Conservation (phyloP, 1,140 invertebrate species). For the Latrodectus geometricus region DNA sequence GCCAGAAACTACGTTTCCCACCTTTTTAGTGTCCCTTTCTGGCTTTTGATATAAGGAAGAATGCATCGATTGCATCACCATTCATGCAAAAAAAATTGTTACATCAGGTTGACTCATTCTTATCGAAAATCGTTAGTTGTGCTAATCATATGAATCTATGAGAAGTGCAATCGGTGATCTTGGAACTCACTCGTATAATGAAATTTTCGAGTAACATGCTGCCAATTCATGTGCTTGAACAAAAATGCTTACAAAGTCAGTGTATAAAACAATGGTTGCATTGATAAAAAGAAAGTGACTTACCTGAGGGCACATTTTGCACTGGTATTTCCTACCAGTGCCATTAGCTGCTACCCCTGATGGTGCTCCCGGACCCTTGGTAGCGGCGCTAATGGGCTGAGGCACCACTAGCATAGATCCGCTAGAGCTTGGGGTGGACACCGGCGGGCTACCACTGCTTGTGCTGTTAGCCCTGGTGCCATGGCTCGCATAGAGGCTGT, state of each 20-base stretch:
- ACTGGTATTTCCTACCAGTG: conserved; percentile 83
- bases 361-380: conserved; percentile 67
- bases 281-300: conserved; percentile 67
- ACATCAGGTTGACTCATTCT: neutral
- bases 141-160: too few species aligned
- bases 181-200: too few species aligned
- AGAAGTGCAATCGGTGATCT: too few species aligned
- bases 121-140: too few species aligned
- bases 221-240: too few species aligned
- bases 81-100: neutral
- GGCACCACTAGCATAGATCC: conserved; percentile 85
- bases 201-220: too few species aligned
- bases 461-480: conserved; percentile 64
- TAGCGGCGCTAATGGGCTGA: conserved; percentile 87
- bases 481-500: conserved; percentile 63
- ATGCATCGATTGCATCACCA: neutral
- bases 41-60: neutral
- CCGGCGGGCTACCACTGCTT: conserved; percentile 63
- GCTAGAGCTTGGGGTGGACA: conserved; percentile 67
- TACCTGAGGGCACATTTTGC: conserved; percentile 99
- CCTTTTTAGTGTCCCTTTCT: neutral
- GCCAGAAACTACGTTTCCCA: neutral
- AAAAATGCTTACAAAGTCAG: too few species aligned
- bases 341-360: conserved; percentile 62
- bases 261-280: too few species aligned